Percentiles rank a stretch among this genome's conserved stretches.
These are phyloP conservation scores for Asobara japonica DNA, from an alignment of 1,140 invertebrate genomes.

Conservation along the genomic window DNA sequence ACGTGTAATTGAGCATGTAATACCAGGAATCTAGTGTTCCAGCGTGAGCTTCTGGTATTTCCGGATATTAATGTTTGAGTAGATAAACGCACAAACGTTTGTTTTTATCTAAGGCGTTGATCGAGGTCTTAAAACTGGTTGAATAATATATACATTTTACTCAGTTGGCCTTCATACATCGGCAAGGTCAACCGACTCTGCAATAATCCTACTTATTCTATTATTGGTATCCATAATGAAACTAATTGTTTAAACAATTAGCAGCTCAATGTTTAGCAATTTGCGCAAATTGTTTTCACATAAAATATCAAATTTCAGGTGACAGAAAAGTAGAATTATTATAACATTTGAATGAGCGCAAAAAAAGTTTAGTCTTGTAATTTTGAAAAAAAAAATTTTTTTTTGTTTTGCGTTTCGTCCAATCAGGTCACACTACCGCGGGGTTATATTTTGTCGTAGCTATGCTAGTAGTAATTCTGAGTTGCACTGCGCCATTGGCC, in stretches of 20 bases:
- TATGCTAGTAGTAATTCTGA: too few relatives aligned
- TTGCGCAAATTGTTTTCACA: too few relatives aligned
- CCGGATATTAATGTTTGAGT: background rate
- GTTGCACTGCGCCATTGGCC: too few relatives aligned
- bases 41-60: constrained; percentile 31
- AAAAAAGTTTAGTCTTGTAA: too few relatives aligned
- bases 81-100: background rate
- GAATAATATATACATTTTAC: background rate
- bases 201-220: background rate
- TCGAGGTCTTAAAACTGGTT: background rate
- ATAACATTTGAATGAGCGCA: too few relatives aligned
- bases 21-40: constrained; percentile 35
- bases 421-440: too few relatives aligned
- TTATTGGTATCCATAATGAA: background rate
- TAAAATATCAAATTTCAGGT: too few relatives aligned
- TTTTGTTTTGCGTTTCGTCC: too few relatives aligned
- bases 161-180: background rate
- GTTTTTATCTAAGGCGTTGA: background rate
- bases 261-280: background rate
- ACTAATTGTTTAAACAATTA: too few relatives aligned
- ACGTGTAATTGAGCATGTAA: constrained; percentile 40
- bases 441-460: too few relatives aligned
- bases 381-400: too few relatives aligned
- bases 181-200: background rate
- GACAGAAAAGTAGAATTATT: too few relatives aligned